A percentile compares a stretch with the other conserved stretches of the same genome.
Evolutionary conservation across 53 echinoderm and acorn worm genomes (phyloP).

Genomic region (Apostichopus leukothele): DNA sequence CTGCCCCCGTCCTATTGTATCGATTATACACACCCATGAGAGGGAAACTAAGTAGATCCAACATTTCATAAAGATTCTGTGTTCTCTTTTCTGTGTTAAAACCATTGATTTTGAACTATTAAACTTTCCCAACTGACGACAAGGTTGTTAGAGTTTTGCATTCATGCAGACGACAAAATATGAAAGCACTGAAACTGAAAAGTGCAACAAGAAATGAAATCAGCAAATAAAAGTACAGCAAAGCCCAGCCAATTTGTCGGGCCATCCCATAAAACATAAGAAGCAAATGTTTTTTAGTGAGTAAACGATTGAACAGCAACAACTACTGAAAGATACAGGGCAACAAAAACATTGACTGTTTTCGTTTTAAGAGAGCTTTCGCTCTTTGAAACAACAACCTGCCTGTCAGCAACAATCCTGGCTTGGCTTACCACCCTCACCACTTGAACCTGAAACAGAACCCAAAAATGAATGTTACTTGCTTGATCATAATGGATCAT

Average conservation of each 20-base stretch:
- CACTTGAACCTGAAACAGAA: conserved; percentile 37
- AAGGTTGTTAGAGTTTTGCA: neutral
- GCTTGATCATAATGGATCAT: no score
- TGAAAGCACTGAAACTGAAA: neutral
- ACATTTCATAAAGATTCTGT: no score
- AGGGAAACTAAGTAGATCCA: no score
- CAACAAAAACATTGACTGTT: neutral
- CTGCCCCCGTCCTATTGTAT: no score
- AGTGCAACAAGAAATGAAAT: neutral
- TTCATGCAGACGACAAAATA: neutral
- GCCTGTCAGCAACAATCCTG: conserved; percentile 37
- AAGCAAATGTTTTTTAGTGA: neutral
- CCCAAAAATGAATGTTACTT: conserved; percentile 15
- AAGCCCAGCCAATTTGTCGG: neutral
- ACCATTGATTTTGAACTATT: no score
- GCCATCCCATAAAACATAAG: neutral
- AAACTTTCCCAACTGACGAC: no score
- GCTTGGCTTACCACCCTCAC: conserved; percentile 31
- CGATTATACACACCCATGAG: no score
- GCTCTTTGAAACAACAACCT: conserved; percentile 1
- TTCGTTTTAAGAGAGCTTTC: neutral
- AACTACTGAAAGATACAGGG: conserved; percentile 7
- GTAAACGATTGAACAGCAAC: neutral
- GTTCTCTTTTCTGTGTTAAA: no score
- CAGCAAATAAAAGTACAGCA: neutral